A percentile compares a stretch with the other conserved stretches of the same genome.
Evolutionary conservation across 2,888 invertebrate species (phyloP).

Genomic region (Cremastobaeus sp.): DNA sequence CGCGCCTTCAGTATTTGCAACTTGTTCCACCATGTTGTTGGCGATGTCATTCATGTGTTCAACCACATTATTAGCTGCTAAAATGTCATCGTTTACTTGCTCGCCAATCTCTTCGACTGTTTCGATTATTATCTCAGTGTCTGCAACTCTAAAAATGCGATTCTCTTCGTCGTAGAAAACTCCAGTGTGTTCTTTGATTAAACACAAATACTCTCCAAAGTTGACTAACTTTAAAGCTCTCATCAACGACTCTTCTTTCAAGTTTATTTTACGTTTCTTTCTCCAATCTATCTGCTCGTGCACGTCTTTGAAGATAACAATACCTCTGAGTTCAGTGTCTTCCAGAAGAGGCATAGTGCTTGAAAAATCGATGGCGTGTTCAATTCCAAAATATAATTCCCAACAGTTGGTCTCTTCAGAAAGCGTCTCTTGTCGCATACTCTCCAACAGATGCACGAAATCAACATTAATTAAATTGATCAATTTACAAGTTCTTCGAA

Average conservation of each 20-base stretch:
- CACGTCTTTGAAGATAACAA: slow-evolving; percentile 83
- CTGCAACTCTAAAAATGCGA: slow-evolving; percentile 68
- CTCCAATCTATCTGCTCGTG: slow-evolving; percentile 87
- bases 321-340: slow-evolving; percentile 86
- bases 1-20: slow-evolving; percentile 16
- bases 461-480: slow-evolving; percentile 89
- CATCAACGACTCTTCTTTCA: slow-evolving; percentile 86
- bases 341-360: slow-evolving; percentile 85
- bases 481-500: slow-evolving; percentile 88
- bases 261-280: slow-evolving; percentile 80
- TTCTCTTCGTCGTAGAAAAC: slow-evolving; percentile 82
- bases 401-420: slow-evolving; percentile 17
- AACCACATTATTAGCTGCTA: slow-evolving; percentile 35
- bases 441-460: slow-evolving; percentile 72
- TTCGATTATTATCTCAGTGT: slow-evolving; percentile 7
- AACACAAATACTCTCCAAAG: slow-evolving; percentile 86
- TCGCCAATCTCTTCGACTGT: background rate
- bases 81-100: slow-evolving; percentile 25
- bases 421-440: background rate
- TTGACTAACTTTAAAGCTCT: slow-evolving; percentile 88
- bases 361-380: slow-evolving; percentile 81
- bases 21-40: slow-evolving; percentile 42
- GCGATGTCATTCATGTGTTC: slow-evolving; percentile 48
- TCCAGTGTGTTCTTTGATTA: slow-evolving; percentile 82
- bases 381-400: slow-evolving; percentile 69